Conservation (phyloP, 2,113 vertebrate genomes). For the Dascyllus trimaculatus region DNA sequence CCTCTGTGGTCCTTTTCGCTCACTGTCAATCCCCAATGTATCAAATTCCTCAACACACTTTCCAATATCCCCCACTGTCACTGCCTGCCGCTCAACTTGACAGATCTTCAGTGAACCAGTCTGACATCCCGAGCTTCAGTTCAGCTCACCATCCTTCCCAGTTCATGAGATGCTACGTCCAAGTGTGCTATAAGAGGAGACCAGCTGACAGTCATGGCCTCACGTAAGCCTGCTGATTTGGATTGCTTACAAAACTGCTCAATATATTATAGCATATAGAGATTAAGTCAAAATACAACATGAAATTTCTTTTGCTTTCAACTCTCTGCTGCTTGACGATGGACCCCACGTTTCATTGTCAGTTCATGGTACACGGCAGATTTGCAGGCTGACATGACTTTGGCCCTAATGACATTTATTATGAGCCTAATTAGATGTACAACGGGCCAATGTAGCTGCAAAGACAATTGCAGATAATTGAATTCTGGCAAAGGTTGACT, state of each 20-base stretch:
- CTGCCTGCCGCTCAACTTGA: neutral
- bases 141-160: neutral
- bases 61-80: neutral
- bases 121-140: neutral
- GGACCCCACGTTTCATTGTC: neutral
- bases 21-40: neutral
- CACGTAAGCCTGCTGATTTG: neutral
- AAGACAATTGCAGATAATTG: slow-evolving; percentile 41
- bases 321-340: neutral
- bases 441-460: slow-evolving; percentile 2
- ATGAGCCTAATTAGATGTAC: slow-evolving; percentile 48
- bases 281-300: neutral
- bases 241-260: no score
- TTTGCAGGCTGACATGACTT: slow-evolving; percentile 17
- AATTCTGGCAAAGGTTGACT: slow-evolving; percentile 18
- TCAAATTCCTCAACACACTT: no score
- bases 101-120: neutral
- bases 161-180: neutral
- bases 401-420: slow-evolving; percentile 48
- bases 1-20: neutral
- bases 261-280: no score
- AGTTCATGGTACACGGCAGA: slow-evolving; percentile 1
- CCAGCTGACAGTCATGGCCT: neutral
- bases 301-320: neutral
- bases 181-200: neutral